phyloP scores from a whole-genome alignment of 1,140 invertebrate species.

The Phenacoccus solenopsis region DNA sequence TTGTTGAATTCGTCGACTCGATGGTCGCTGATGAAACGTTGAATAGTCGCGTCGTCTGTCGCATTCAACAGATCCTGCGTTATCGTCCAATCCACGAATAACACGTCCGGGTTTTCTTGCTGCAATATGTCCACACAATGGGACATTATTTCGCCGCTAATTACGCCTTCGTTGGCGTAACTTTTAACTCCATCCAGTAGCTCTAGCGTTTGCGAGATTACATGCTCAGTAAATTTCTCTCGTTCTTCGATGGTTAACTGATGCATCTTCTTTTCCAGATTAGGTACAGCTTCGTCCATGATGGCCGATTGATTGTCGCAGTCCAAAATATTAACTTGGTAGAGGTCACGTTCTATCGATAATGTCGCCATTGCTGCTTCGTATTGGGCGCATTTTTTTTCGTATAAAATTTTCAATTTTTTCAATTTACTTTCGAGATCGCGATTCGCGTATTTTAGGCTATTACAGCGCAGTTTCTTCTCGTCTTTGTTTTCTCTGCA shows the following conservation, averaged over 20 bases:
- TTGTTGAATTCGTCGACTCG: neutral
- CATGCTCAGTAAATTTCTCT: neutral
- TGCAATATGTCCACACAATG: neutral
- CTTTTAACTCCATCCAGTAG: neutral
- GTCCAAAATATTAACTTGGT: no score
- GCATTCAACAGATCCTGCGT: neutral
- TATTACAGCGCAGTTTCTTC: neutral
- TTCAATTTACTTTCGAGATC: neutral
- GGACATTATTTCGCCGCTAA: neutral
- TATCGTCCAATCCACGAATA: neutral
- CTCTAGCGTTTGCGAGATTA: neutral
- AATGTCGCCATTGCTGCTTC: neutral
- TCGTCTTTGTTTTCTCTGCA: no score
- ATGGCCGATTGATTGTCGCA: neutral
- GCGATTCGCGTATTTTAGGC: neutral
- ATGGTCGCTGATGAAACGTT: neutral
- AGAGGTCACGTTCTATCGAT: neutral
- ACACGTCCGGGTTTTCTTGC: neutral
- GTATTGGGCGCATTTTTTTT: neutral
- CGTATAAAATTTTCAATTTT: neutral
- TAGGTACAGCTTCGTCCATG: no score
- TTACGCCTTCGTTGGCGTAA: neutral
- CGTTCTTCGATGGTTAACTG: neutral
- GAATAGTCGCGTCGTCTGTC: neutral
- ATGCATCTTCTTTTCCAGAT: no score